A percentile compares a stretch with the other conserved stretches of the same genome.
phyloP scores from a whole-genome alignment of 1,140 invertebrate species.

The Calycopis cecrops region DNA sequence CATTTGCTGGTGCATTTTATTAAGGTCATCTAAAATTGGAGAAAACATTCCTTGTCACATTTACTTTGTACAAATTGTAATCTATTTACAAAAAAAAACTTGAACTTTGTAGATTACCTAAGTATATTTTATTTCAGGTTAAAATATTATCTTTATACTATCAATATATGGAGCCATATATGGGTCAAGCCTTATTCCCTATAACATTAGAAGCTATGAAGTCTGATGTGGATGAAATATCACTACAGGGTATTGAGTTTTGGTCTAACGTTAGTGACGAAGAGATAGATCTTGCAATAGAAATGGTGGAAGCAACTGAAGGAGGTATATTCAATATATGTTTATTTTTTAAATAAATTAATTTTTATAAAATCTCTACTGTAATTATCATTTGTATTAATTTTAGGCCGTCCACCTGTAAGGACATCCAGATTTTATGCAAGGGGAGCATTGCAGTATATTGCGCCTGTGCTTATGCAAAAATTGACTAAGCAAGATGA shows the following conservation, averaged over 20 bases:
- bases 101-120: conserved; percentile 13
- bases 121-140: conserved; percentile 42
- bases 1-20: too few relatives aligned
- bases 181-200: conserved; percentile 98
- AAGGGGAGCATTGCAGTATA: conserved; percentile 95
- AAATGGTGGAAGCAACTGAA: conserved; percentile 95
- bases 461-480: conserved; percentile 95
- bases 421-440: conserved; percentile 95
- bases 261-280: conserved; percentile 99
- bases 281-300: conserved; percentile 97
- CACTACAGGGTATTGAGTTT: conserved; percentile 99
- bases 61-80: background rate
- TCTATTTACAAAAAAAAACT: background rate
- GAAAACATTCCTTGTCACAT: background rate
- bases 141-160: conserved; percentile 99
- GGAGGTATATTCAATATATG: conserved; percentile 61
- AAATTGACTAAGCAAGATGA: conserved; percentile 97
- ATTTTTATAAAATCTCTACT: background rate
- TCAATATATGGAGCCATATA: conserved; percentile 99
- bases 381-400: background rate
- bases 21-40: too few relatives aligned
- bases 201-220: conserved; percentile 99
- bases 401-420: conserved; percentile 87
- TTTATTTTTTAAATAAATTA: conserved; percentile 14
- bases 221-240: conserved; percentile 95